Conservation (phyloP, 37 sponge, comb jelly and placozoan genomes). For the Axinella damicornis region DNA sequence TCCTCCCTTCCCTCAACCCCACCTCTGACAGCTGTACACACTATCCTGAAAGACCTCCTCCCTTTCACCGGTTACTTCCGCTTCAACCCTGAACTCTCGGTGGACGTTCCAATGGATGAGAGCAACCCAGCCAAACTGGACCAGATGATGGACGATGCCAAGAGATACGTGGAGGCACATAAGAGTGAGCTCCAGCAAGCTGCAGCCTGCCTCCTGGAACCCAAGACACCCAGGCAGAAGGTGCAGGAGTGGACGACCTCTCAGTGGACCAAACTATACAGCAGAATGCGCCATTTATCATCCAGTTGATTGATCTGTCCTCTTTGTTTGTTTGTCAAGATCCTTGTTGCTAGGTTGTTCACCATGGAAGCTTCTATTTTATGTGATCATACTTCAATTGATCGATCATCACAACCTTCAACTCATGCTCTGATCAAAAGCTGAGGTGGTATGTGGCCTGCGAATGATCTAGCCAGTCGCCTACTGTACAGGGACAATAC, state of each 20-base stretch:
- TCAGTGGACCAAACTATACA: conserved; percentile 19
- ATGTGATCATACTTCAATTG: no score
- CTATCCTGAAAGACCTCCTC: conserved; percentile 71
- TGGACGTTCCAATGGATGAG: conserved; percentile 82
- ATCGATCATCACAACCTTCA: no score
- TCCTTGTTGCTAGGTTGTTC: no score
- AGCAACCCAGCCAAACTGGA: conserved; percentile 65
- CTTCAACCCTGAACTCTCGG: conserved; percentile 80
- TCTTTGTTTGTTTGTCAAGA: no score
- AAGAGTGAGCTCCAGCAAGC: neutral
- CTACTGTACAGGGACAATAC: no score
- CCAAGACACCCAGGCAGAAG: conserved; percentile 33
- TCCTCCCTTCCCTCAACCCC: neutral
- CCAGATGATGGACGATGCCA: conserved; percentile 56
- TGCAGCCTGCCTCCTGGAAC: conserved; percentile 21
- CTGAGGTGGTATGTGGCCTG: no score
- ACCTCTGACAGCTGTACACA: conserved; percentile 69
- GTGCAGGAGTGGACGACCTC: conserved; percentile 19
- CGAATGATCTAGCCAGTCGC: no score
- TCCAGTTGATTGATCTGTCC: no score
- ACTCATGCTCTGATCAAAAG: no score
- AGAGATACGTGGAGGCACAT: conserved; percentile 37
- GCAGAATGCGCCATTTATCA: neutral
- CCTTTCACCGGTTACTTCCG: conserved; percentile 78
- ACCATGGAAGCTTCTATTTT: no score